A percentile compares a stretch with the other conserved stretches of the same genome.
phyloP scores from a whole-genome alignment of 2,113 vertebrate species.

The Peromyscus maniculatus region DNA sequence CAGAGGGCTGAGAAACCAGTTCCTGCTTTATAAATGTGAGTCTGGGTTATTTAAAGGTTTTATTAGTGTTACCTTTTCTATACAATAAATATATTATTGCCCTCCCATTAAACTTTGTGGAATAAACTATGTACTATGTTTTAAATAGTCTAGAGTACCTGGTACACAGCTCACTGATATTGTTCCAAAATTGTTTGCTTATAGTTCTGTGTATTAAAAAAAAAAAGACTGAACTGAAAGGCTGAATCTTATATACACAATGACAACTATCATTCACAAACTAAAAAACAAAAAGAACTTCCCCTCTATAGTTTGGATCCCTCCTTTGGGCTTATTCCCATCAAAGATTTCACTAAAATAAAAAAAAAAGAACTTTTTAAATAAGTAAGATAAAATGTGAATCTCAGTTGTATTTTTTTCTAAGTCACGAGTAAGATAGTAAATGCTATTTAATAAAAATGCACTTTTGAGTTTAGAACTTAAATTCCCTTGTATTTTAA shows the following conservation, averaged over 20 bases:
- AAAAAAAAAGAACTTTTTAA: neutral
- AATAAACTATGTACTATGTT: neutral
- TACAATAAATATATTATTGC: neutral
- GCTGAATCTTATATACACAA: neutral
- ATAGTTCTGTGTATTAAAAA: neutral
- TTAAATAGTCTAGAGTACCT: neutral
- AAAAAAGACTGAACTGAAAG: neutral
- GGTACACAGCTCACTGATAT: accelerated
- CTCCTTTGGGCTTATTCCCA: neutral
- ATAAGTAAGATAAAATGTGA: neutral
- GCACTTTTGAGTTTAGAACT: neutral
- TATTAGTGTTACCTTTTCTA: neutral
- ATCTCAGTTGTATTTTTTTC: neutral
- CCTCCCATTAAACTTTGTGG: neutral
- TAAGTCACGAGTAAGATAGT: neutral
- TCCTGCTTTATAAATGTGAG: neutral
- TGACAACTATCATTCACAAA: neutral
- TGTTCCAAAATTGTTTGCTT: neutral
- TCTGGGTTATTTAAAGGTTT: neutral
- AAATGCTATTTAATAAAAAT: neutral
- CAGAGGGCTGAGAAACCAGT: accelerated
- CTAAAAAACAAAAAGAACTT: neutral
- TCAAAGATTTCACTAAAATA: neutral
- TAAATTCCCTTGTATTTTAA: neutral
- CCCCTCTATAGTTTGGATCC: neutral